phyloP scores from a whole-genome alignment of 2,113 vertebrate genomes.

The Turdus rufiventris region DNA sequence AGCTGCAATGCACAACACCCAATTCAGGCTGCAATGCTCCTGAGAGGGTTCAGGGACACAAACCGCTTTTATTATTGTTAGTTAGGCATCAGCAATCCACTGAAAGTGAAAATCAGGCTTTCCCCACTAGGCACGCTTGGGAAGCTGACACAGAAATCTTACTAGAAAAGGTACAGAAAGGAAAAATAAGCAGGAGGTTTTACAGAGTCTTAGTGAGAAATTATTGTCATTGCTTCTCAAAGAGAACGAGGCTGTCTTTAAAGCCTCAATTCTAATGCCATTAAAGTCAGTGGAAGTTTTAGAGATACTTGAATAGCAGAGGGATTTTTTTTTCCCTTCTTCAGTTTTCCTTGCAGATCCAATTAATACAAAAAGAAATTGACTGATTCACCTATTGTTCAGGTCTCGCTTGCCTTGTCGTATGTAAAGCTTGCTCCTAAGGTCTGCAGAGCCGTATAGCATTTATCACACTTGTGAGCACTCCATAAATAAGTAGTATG shows the following conservation, averaged over 20 bases:
- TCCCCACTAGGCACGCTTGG: not conserved
- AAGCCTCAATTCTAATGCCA: not conserved
- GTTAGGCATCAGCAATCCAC: slow-evolving; percentile 12
- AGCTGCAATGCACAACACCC: not conserved
- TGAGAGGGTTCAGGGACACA: slow-evolving; percentile 10
- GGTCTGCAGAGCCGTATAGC: not conserved
- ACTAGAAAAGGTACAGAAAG: not conserved
- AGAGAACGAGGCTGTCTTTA: not conserved
- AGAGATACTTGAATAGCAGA: not conserved
- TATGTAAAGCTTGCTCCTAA: not conserved
- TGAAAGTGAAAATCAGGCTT: slow-evolving; percentile 19
- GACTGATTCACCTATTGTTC: slow-evolving; percentile 29
- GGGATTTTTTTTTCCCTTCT: not conserved
- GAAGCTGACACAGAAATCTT: slow-evolving; percentile 16
- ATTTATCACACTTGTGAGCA: not conserved
- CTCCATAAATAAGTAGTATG: slow-evolving; percentile 32
- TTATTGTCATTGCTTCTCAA: not conserved
- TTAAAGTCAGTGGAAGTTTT: not conserved
- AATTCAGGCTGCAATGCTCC: not conserved
- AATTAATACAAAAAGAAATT: slow-evolving; percentile 38
- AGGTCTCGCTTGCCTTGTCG: not conserved
- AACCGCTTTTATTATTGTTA: slow-evolving; percentile 32
- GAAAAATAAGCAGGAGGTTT: slow-evolving; percentile 14
- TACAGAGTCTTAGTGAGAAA: slow-evolving; percentile 12
- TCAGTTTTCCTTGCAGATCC: slow-evolving; percentile 1